phyloP scores from a whole-genome alignment of 2,797 vertebrate genomes.

The Enteromius afrohamiltoni region DNA sequence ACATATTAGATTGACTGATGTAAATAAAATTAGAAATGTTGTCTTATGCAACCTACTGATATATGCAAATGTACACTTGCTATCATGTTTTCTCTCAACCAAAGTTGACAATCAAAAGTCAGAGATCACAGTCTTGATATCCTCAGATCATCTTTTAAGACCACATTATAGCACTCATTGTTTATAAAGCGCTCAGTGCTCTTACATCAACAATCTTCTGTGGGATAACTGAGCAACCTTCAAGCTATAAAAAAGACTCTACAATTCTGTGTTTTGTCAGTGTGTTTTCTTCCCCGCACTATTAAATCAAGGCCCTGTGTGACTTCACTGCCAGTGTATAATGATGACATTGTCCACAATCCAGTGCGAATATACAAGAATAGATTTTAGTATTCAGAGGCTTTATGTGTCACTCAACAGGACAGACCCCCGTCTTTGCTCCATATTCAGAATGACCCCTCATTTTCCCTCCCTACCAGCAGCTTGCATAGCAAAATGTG shows the following conservation, averaged over 20 bases:
- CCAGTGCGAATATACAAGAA: constrained; percentile 77
- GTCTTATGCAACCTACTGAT: neutral
- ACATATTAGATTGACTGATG: neutral
- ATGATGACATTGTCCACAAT: constrained; percentile 71
- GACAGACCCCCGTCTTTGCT: constrained; percentile 72
- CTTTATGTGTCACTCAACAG: constrained; percentile 75
- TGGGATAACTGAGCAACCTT: neutral
- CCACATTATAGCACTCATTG: too few species aligned
- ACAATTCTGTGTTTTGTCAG: neutral
- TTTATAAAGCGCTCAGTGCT: neutral
- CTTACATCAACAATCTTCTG: neutral
- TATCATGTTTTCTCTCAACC: neutral
- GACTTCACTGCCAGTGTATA: constrained; percentile 72
- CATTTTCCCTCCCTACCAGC: constrained; percentile 61
- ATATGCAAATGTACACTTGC: neutral
- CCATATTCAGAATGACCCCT: constrained; percentile 72
- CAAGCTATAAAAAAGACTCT: neutral
- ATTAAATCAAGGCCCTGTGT: constrained; percentile 18
- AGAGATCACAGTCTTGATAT: too few species aligned
- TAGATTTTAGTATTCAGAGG: constrained; percentile 73
- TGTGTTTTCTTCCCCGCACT: neutral
- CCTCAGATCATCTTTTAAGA: neutral
- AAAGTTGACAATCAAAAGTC: neutral
- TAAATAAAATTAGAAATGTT: neutral
- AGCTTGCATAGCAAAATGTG: constrained; percentile 17